Conservation (phyloP, 1,140 invertebrate species). For the Psilanteris sp. region DNA sequence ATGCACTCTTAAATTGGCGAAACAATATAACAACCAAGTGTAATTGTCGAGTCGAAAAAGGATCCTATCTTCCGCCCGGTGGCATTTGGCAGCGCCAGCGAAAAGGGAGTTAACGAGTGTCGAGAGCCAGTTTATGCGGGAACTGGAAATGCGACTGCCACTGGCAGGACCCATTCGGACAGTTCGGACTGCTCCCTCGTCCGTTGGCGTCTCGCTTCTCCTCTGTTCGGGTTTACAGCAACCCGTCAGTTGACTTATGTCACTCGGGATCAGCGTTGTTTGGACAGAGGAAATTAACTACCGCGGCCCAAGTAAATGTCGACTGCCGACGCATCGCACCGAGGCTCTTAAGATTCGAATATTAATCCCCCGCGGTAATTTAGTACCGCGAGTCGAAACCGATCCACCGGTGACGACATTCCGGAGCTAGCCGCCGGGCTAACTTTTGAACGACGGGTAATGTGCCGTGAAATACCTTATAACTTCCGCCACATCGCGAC, state of each 20-base stretch:
- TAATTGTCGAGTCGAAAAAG: conserved; percentile 32
- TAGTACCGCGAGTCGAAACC: conserved; percentile 34
- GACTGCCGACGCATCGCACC: conserved; percentile 31
- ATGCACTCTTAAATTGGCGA: not conserved
- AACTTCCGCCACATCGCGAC: conserved; percentile 29
- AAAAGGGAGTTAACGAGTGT: conserved; percentile 64
- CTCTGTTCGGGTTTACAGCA: conserved; percentile 63
- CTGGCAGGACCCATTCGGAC: conserved; percentile 60
- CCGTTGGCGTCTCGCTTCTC: conserved; percentile 22
- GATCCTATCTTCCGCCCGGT: conserved; percentile 7
- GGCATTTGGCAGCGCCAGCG: conserved; percentile 53
- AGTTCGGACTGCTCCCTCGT: conserved; percentile 49
- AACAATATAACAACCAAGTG: conserved; percentile 6
- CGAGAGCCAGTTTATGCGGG: conserved; percentile 66
- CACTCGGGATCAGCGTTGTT: conserved; percentile 78
- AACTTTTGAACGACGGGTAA: conserved; percentile 38
- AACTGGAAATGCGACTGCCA: conserved; percentile 63
- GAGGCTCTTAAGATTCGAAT: conserved; percentile 49
- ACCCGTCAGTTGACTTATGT: conserved; percentile 78
- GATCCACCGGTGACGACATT: conserved; percentile 18
- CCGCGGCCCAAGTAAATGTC: conserved; percentile 49
- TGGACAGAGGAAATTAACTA: conserved; percentile 78
- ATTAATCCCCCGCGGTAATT: conserved; percentile 44
- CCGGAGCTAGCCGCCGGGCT: conserved; percentile 2
- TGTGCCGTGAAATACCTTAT: conserved; percentile 44